Base-by-base conservation (phyloP, 92 coral and sea anemone species). In the Porites lobata region DNA sequence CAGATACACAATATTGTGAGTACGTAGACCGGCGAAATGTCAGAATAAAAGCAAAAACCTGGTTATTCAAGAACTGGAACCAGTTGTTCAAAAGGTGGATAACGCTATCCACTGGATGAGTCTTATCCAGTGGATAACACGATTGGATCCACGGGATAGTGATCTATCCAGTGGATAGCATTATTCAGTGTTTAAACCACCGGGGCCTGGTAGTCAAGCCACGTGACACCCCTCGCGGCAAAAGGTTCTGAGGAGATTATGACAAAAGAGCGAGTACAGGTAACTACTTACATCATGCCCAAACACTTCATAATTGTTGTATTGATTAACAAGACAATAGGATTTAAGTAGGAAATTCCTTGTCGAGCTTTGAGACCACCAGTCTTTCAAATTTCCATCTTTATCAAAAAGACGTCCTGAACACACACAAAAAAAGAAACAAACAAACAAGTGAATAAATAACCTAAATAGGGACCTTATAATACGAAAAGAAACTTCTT, bases 321-420 rank as follows among this genome's bases (percentile, higher is more conserved):
- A 96, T 65, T 96, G 99, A 7, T 85, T 32, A 3, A 65, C 90
- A 65, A 96, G 86, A 50, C 99, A 96, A 13, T 7, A 22, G 6
- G 94, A 69, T 68, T 79, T 94, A 0, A 6, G 3, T 6, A 1
- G 1, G 67, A 96, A 96, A 73, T 86, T 81, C 0, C 1, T 0
- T 26, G 7, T 61, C 12, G 99, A 92, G 15, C 32, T 4, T 0
- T 11, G 10, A 17, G 99, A 86, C 98, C 98, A 94, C 99, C 99
- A 96, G 26, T 66, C 59, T 38, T 75, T 80, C 14, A 78, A 52
- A 57, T 96, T 94, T 10, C 99, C 99, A 85, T 93, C 59, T 82
- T 89, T 90, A 65, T 96, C 94, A 79, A 67, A 96, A 9, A 77
- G 69, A 17, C 96, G 94, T 26, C 99, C 99, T 96, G 13, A 21